Base-by-base conservation (phyloP, 1,140 invertebrate species). In the Neuroterus valhalla region DNA sequence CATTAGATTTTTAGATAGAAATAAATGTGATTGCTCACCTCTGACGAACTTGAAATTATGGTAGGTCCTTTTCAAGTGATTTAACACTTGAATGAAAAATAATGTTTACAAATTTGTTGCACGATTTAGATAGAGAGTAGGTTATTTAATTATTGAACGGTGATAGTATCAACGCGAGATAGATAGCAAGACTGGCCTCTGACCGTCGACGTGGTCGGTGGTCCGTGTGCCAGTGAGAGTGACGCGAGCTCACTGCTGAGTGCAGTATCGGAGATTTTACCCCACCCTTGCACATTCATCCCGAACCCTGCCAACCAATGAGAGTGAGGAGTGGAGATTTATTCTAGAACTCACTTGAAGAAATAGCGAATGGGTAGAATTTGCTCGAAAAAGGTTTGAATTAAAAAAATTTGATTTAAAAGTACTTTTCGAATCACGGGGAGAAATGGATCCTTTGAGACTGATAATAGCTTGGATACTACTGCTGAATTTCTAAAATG, bases 121-220 rank as follows among this genome's bases (percentile, higher is more conserved):
- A 62, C 55, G 11, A 38, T 31, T 26, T 15, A 5, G 55, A 1
- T 31, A 14, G 31, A 26, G 55, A 62, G 31, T 62, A 62, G n/a
- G 55, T 62, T n/a, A 62, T 62, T 15, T 62, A 62, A 62, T 23
- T 26, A 31, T 62, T 31, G 11, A 23, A 62, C 55, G 21, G 21
- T 26, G 48, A 50, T 21, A 50, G 17, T 50, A 50, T 17, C 48
- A 50, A 50, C 19, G 48, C 17, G 55, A 62, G 55, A 62, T 31
- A 6, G 55, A 62, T 62, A 31, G 14, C 31, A 31, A 31, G 55
- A 62, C 55, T 62, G 55, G 55, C 26, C 55, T 38, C 31, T 62
- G 55, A 62, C 21, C 55, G 55, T n/a, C 55, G 23, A 38, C 26
- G 55, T 62, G 15, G 55, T 6, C 55, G 6, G 31, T 38, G 31